phyloP scores from a whole-genome alignment of 2,797 vertebrate genomes.

The Coracias cyanogaster region DNA sequence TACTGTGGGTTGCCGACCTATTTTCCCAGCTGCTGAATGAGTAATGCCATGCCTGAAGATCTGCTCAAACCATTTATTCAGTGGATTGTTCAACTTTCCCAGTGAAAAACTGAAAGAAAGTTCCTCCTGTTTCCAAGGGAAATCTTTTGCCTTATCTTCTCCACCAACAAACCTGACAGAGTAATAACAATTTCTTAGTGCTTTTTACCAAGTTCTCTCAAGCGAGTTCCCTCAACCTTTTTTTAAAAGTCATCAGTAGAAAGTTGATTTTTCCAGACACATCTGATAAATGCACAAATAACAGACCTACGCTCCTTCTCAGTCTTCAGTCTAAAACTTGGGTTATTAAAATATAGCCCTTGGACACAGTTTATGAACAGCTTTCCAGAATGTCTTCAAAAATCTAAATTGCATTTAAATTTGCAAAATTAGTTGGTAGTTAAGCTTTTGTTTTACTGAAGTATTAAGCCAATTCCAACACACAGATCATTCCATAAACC shows the following conservation, averaged over 20 bases:
- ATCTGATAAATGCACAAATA: neutral
- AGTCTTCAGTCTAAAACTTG: neutral
- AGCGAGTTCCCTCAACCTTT: neutral
- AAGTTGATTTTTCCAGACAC: neutral
- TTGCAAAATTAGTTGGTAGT: neutral
- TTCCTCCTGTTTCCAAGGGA: neutral
- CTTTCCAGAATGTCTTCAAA: neutral
- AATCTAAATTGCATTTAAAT: neutral
- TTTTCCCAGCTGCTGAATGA: slow-evolving; percentile 61
- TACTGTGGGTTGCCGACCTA: slow-evolving; percentile 26
- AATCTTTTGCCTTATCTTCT: neutral
- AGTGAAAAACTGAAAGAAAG: neutral
- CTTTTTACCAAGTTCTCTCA: neutral
- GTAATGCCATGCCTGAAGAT: slow-evolving; percentile 15
- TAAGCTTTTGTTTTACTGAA: neutral
- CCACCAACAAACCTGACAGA: neutral
- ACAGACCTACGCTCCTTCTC: neutral
- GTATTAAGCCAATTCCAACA: neutral
- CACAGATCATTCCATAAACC: neutral
- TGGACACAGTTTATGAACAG: neutral
- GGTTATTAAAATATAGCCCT: neutral
- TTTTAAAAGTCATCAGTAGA: neutral
- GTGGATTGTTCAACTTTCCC: neutral
- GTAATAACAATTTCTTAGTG: neutral
- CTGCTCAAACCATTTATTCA: slow-evolving; percentile 8